A percentile compares a stretch with the other conserved stretches of the same genome.
phyloP scores from a whole-genome alignment of 2,113 vertebrate genomes.

The Thunnus thynnus region DNA sequence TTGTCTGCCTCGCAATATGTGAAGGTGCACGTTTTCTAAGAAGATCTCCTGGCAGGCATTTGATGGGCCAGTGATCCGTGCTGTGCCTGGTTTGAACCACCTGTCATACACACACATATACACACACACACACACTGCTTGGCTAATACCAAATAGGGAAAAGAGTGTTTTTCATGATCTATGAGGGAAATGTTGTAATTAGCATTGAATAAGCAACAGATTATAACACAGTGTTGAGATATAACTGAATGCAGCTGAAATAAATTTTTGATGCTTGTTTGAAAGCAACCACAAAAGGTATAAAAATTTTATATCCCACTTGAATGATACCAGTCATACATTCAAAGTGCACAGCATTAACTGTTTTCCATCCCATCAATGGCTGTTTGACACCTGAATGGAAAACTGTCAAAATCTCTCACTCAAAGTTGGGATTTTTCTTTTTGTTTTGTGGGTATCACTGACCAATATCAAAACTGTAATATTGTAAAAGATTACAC shows the following conservation, averaged over 20 bases:
- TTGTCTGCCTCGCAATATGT: constrained; percentile 51
- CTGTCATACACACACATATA: constrained; percentile 34
- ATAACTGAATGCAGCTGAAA: not conserved
- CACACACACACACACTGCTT: constrained; percentile 6
- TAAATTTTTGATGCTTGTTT: not conserved
- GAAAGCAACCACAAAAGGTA: not conserved
- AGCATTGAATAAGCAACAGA: not conserved
- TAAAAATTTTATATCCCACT: not conserved
- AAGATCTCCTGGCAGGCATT: constrained; percentile 64
- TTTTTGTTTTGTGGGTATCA: no score
- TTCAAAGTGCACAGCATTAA: not conserved
- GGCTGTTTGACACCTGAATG: not conserved
- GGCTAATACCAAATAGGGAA: constrained; percentile 28
- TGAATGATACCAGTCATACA: not conserved
- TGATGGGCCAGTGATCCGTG: constrained; percentile 62
- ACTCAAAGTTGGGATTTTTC: no score
- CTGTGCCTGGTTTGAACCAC: constrained; percentile 63
- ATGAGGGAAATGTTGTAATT: not conserved
- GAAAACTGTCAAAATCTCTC: not conserved
- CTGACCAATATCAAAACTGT: no score
- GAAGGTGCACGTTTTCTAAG: constrained; percentile 53
- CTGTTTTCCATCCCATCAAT: not conserved
- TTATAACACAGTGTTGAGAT: not conserved
- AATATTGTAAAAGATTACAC: not conserved
- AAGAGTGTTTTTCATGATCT: not conserved